These are phyloP conservation scores for Chionoecetes opilio DNA, from an alignment of 1,140 invertebrate species.

Conservation along the genomic window DNA sequence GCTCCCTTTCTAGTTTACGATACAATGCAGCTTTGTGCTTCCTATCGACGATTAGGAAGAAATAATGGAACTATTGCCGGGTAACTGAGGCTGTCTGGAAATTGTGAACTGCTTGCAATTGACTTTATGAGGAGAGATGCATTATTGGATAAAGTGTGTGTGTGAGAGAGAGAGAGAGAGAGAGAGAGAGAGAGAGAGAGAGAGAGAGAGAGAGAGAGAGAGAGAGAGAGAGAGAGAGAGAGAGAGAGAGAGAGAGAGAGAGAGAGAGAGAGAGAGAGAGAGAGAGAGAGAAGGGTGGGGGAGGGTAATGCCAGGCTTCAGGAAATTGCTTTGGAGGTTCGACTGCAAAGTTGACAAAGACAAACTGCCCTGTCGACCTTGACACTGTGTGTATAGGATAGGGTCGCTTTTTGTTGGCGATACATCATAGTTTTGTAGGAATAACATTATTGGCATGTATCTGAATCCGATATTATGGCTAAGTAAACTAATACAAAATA, in stretches of 20 bases:
- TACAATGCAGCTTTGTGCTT: neutral
- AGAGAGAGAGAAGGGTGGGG: neutral
- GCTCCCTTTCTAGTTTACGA: neutral
- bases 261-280: constrained; percentile 17
- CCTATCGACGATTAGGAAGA: no score
- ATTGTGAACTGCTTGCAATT: no score
- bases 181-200: constrained; percentile 58
- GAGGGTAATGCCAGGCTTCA: neutral
- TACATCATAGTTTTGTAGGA: neutral
- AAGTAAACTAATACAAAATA: neutral
- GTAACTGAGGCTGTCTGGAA: no score
- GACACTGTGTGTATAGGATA: constrained; percentile 15
- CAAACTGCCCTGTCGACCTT: constrained; percentile 25
- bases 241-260: constrained; percentile 61
- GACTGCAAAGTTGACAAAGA: constrained; percentile 47
- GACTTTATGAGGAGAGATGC: no score
- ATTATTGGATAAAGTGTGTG: neutral
- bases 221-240: constrained; percentile 53
- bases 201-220: neutral
- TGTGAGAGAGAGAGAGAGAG: constrained; percentile 59
- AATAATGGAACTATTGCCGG: no score
- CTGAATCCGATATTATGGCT: neutral
- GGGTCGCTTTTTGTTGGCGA: neutral
- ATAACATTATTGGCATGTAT: neutral
- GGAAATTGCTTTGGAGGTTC: constrained; percentile 24